Evolutionary conservation across 2,113 vertebrate species (phyloP), one percentile per base, ranked within the genome.

Genomic region (Sprattus sprattus): DNA sequence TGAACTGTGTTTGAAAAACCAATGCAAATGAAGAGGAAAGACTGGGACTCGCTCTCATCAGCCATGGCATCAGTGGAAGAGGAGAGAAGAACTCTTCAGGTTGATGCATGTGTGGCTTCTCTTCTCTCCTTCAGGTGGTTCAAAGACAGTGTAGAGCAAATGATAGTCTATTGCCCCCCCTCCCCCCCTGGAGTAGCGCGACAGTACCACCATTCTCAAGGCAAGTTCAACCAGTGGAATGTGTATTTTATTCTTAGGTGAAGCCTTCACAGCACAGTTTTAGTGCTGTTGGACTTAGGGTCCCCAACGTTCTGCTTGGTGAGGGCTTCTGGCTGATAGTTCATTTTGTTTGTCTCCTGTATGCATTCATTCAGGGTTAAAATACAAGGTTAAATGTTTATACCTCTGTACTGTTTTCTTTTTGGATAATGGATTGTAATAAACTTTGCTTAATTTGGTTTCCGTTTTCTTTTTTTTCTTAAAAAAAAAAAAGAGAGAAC

Each of bases 71-170:
- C 64, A 71, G 64, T 71, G 64, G 64, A 28, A 22, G 64, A 8
- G 64, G 7, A 88, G 88, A 89, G 87, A 91, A 91, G 84, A 88
- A 45, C 96, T 95, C 92, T 96, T 97, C 95, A 95, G 95, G 96
- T 96, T 97, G 96, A 97, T 97, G 97, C 96, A 90, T 97, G 96
- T 98, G 96, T 97, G 96, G 96, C 96, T 97, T 97, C 96, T 97
- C 96, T 95, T 96, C 85, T 92, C 97, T 96, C 96, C 96, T 96
- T 97, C 98, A 97, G 97, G 98, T 98, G 97, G 97, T 98, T 97
- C 96, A 97, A 96, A 96, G 99, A 96, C 98, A 96, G 96, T 99
- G 96, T 99, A 98, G 97, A 99, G 93, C 92, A 98, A 98, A 98
- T 97, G 95, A 95, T 97, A 96, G 96, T 98, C 97, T 97, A 97